Base-by-base conservation (phyloP, 2,113 vertebrate genomes). In the Hippopotamus amphibius region DNA sequence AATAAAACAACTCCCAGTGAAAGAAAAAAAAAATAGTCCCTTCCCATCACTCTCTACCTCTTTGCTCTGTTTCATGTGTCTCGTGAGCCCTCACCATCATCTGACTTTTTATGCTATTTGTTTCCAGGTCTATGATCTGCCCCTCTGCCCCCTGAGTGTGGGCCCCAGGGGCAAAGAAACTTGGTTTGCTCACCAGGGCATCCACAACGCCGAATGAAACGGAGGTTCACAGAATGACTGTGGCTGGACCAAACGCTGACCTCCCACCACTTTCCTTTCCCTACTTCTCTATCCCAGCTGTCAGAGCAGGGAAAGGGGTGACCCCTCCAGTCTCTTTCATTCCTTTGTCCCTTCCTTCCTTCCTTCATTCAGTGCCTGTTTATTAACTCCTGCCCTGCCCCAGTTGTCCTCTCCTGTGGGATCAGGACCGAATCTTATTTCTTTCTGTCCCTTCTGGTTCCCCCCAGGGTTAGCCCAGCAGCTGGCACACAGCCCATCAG, bases 141-240 rank as follows among this genome's bases (percentile, higher is more conserved):
- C 22, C 41, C 81, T 11, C 26, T 1, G 6, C 6, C 6, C 11
- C 3, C 28, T 33, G 17, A 21, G 17, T 0, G 1, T 48, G 43
- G 26, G 28, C 63, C 10, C 28, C 43, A 5, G 5, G 28, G 28
- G 17, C 59, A 48, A 2, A 33, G 28, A 48, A 14, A 33, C 81
- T 63, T 12, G 55, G 57, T 46, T 21, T 22, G 28, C 59, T 46
- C 43, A 22, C 17, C 10, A 10, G 7, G 43, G 43, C 59, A 9
- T 65, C 81, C 33, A 6, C 12, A 0, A 21, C 2, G 5, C 43
- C 41, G 22, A 30, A 17, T 33, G 19, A 43, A 48, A 28, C 22
- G 81, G 43, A 65, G 22, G 28, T 63, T 65, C 81, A 22, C 28
- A n/a, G 81, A 15, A n/a, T 48, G 81, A 48, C 81, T 46, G 41